These are phyloP conservation scores for Poecilia wingei DNA, from an alignment of 2,797 vertebrate genomes.

Conservation along the genomic window DNA sequence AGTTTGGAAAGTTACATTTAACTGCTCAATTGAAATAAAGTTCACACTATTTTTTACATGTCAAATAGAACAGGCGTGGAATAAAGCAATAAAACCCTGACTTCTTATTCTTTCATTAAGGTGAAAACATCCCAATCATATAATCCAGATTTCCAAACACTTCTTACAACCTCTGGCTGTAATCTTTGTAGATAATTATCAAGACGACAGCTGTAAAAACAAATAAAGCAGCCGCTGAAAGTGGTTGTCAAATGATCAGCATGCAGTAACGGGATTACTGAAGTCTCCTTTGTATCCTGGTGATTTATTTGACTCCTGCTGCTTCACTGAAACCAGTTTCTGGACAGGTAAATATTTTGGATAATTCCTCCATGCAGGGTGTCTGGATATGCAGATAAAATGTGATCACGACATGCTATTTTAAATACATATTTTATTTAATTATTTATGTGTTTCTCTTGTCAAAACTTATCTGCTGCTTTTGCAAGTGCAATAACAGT, in stretches of 20 bases:
- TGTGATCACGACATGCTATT: neutral
- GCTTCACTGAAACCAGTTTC: neutral
- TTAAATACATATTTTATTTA: neutral
- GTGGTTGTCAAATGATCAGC: neutral
- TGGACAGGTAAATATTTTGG: neutral
- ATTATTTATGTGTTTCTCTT: neutral
- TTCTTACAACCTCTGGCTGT: neutral
- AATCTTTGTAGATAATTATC: conserved; percentile 10
- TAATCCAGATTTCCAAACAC: neutral
- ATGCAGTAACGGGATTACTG: neutral
- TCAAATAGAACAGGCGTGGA: neutral
- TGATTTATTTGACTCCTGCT: neutral
- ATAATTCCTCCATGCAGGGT: neutral
- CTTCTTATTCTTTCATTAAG: neutral
- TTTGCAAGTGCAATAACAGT: neutral
- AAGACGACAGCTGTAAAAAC: conserved; percentile 29
- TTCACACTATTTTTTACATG: neutral
- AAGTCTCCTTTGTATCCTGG: conserved; percentile 1
- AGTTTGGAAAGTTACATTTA: neutral
- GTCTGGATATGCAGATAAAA: neutral
- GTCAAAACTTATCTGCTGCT: neutral
- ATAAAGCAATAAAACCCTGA: neutral
- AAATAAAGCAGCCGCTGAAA: conserved; percentile 26
- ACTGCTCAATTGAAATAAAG: neutral
- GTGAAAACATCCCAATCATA: neutral